A percentile compares a stretch with the other conserved stretches of the same genome.
phyloP scores from a whole-genome alignment of 2,797 vertebrate genomes.

The Pelochelys cantorii region DNA sequence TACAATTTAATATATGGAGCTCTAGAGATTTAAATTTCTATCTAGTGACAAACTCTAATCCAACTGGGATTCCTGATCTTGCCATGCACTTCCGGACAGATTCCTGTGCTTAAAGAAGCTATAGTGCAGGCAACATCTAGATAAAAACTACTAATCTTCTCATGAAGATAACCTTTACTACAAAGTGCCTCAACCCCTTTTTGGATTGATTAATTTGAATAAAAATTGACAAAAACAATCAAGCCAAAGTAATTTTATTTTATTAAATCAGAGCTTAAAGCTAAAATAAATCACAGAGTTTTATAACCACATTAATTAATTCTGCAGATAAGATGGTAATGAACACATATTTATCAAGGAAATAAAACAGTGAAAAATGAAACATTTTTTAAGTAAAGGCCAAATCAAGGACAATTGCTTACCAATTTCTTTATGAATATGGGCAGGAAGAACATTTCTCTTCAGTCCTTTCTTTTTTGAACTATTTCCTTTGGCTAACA shows the following conservation, averaged over 20 bases:
- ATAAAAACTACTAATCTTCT: neutral
- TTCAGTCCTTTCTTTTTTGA: constrained; percentile 80
- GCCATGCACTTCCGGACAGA: neutral
- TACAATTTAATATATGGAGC: too few relatives aligned
- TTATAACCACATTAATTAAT: neutral
- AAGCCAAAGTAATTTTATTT: neutral
- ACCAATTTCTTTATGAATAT: constrained; percentile 81
- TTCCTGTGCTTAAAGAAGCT: neutral
- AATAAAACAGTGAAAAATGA: neutral
- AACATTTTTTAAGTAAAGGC: neutral
- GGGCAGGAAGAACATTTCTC: constrained; percentile 63
- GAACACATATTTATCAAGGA: neutral
- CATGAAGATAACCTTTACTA: neutral
- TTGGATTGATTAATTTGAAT: neutral
- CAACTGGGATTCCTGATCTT: neutral
- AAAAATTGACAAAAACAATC: neutral
- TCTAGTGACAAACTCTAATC: neutral
- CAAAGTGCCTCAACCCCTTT: neutral
- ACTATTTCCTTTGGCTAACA: constrained; percentile 70
- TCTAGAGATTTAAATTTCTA: too few relatives aligned
- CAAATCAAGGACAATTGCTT: constrained; percentile 38
- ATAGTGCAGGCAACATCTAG: too few relatives aligned
- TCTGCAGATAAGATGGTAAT: neutral
- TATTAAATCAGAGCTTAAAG: neutral
- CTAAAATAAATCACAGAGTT: neutral